A percentile compares a stretch with the other conserved stretches of the same genome.
phyloP scores from a whole-genome alignment of 2,113 vertebrate species.

The Promerops cafer region DNA sequence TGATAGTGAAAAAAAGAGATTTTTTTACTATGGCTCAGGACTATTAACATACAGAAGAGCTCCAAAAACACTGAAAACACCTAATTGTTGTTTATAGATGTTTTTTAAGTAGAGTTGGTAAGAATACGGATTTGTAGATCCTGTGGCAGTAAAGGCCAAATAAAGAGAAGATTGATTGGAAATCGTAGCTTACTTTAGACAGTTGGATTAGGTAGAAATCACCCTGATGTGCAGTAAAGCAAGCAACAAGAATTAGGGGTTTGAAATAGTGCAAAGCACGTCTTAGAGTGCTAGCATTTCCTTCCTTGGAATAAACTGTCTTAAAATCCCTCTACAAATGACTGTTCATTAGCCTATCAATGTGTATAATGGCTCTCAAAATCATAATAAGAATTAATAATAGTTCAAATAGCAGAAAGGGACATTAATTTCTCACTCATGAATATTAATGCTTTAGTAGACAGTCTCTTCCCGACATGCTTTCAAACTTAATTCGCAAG shows the following conservation, averaged over 20 bases:
- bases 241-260: conserved; percentile 20
- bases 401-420: conserved; percentile 64
- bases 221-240: conserved; percentile 32
- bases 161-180: conserved; percentile 20
- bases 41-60: background rate
- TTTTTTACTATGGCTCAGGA: background rate
- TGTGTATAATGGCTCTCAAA: conserved; percentile 64
- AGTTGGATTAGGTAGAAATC: conserved; percentile 48
- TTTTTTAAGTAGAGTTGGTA: background rate
- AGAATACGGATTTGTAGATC: background rate
- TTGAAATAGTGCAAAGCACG: background rate
- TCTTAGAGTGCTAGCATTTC: conserved; percentile 44
- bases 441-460: conserved; percentile 41
- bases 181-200: conserved; percentile 10
- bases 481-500: conserved; percentile 24
- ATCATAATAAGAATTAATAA: conserved; percentile 68
- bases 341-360: conserved; percentile 67
- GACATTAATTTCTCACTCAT: conserved; percentile 62
- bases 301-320: conserved; percentile 54
- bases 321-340: conserved; percentile 61
- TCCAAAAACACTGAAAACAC: background rate
- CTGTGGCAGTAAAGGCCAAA: background rate
- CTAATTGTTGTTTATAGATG: background rate
- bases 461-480: background rate
- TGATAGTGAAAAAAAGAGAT: background rate